Conservation (phyloP, 1,140 invertebrate species). For the Ceratosolen fusciceps region DNA sequence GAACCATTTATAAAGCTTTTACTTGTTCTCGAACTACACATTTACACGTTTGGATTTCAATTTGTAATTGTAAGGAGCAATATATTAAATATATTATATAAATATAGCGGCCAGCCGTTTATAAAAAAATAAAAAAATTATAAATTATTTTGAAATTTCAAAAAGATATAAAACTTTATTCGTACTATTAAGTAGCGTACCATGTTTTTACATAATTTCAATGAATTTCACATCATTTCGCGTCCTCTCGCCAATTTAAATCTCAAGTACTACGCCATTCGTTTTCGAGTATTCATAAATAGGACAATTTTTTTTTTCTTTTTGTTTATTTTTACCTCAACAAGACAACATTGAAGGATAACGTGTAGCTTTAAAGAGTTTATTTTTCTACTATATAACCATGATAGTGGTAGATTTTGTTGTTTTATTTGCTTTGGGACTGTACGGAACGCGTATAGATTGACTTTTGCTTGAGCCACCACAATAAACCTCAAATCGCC, state of each 20-base stretch:
- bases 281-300: conserved; percentile 13
- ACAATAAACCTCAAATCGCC: conserved; percentile 21
- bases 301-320: conserved; percentile 21
- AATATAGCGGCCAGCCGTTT: neutral
- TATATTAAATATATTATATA: neutral
- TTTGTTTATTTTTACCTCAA: neutral
- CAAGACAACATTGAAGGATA: conserved; percentile 12
- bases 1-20: too few relatives aligned
- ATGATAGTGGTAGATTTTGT: conserved; percentile 1
- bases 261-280: neutral
- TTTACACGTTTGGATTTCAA: too few relatives aligned
- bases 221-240: conserved; percentile 19
- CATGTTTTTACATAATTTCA: too few relatives aligned
- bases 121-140: neutral
- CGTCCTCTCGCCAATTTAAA: neutral
- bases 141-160: too few relatives aligned
- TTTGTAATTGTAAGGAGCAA: neutral
- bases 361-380: conserved; percentile 1
- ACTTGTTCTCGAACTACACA: too few relatives aligned
- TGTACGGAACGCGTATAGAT: neutral
- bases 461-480: conserved; percentile 8
- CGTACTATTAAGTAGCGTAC: too few relatives aligned
- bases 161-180: too few relatives aligned
- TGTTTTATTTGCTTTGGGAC: neutral
- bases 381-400: conserved; percentile 22